phyloP scores from a whole-genome alignment of 2,113 vertebrate genomes.

The Pseudonaja textilis region DNA sequence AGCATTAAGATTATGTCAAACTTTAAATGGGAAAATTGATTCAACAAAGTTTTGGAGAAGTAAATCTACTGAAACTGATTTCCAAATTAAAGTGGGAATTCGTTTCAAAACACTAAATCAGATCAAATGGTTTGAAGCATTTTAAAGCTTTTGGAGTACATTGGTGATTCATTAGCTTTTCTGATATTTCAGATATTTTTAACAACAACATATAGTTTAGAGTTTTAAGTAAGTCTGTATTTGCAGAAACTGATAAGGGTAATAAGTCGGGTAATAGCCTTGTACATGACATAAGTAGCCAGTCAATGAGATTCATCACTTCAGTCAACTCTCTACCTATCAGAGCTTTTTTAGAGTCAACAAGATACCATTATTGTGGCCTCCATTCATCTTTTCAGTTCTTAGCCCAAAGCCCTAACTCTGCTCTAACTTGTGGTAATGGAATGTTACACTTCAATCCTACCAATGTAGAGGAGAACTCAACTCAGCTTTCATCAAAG shows the following conservation, averaged over 20 bases:
- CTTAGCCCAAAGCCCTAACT: neutral
- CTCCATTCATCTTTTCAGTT: neutral
- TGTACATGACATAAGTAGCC: neutral
- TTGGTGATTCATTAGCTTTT: neutral
- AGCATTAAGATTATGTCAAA: neutral
- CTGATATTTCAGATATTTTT: neutral
- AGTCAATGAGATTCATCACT: neutral
- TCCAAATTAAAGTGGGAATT: neutral
- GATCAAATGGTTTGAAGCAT: neutral
- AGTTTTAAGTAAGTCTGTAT: neutral
- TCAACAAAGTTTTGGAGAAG: neutral
- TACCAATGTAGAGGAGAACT: neutral
- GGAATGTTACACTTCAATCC: neutral
- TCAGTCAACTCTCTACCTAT: neutral
- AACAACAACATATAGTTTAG: neutral
- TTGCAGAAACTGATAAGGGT: neutral
- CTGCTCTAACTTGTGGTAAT: neutral
- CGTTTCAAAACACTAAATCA: neutral
- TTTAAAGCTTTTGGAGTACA: neutral
- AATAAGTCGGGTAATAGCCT: neutral
- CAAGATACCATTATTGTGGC: neutral
- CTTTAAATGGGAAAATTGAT: neutral
- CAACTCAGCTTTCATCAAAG: neutral
- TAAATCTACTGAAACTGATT: neutral
- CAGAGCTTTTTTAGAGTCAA: neutral